Conservation (phyloP, 2,888 invertebrate genomes). For the Orthosia gothica region DNA sequence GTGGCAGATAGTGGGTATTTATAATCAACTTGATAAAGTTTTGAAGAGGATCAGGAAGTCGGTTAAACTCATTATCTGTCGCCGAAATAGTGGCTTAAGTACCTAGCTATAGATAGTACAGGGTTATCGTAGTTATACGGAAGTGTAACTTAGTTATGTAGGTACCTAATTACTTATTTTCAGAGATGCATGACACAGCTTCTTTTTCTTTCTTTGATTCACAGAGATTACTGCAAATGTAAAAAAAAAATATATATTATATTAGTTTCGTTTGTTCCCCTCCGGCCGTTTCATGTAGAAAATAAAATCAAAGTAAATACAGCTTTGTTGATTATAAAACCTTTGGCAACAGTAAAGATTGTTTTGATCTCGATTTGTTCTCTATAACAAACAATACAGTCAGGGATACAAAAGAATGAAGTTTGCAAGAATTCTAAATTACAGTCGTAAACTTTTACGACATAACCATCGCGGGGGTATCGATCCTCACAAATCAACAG, state of each 20-base stretch:
- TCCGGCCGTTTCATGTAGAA: no score
- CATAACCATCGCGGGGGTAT: conserved; percentile 31
- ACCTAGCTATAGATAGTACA: neutral
- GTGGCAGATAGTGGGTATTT: conserved; percentile 38
- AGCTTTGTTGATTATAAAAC: neutral
- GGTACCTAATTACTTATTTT: conserved; percentile 7
- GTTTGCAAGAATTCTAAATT: conserved; percentile 34
- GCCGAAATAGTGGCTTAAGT: conserved; percentile 20
- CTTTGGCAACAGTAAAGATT: neutral
- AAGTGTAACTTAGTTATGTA: conserved; percentile 18
- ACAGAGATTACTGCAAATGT: neutral
- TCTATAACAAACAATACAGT: conserved; percentile 12
- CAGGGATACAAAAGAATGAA: conserved; percentile 33
- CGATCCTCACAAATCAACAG: conserved; percentile 43
- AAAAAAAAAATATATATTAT: neutral
- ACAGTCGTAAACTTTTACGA: conserved; percentile 54
- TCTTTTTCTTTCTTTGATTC: no score
- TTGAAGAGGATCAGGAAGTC: conserved; percentile 54
- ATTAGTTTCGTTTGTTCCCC: neutral
- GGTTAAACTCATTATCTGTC: conserved; percentile 52
- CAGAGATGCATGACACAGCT: neutral
- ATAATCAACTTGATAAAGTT: conserved; percentile 56
- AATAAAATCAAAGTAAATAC: neutral
- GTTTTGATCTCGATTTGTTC: conserved; percentile 16
- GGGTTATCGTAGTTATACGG: conserved; percentile 3